A percentile compares a stretch with the other conserved stretches of the same genome.
phyloP scores from a whole-genome alignment of 64 coral and sea anemone genomes.

The Montipora foliosa region DNA sequence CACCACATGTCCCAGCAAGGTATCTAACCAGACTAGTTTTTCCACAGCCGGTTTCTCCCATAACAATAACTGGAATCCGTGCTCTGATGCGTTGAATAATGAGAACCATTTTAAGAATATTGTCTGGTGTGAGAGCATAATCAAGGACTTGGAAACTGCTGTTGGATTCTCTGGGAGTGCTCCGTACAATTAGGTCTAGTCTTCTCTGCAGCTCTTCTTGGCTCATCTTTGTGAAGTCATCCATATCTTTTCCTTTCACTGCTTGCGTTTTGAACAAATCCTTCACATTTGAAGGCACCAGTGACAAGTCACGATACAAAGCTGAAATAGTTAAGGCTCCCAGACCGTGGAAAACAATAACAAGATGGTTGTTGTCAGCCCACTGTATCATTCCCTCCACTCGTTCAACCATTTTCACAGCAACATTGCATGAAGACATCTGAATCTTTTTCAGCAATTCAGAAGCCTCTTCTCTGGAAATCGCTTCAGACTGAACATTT shows the following conservation, averaged over 20 bases:
- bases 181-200: slow-evolving; percentile 59
- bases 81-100: slow-evolving; percentile 91
- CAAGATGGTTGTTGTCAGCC: slow-evolving; percentile 72
- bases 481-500: slow-evolving; percentile 59
- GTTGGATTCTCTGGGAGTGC: slow-evolving; percentile 7
- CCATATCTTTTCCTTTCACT: slow-evolving; percentile 61
- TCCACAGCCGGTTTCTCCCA: slow-evolving; percentile 98
- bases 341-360: slow-evolving; percentile 74
- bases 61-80: slow-evolving; percentile 86
- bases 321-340: slow-evolving; percentile 77
- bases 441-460: slow-evolving; percentile 34
- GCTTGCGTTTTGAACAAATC: slow-evolving; percentile 85
- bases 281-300: slow-evolving; percentile 73
- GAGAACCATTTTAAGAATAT: slow-evolving; percentile 93
- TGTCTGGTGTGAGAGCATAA: slow-evolving; percentile 95
- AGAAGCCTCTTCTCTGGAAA: slow-evolving; percentile 11
- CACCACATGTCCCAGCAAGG: slow-evolving; percentile 80
- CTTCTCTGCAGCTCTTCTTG: slow-evolving; percentile 82
- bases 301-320: slow-evolving; percentile 60
- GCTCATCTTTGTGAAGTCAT: slow-evolving; percentile 66
- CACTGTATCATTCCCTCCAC: slow-evolving; percentile 84
- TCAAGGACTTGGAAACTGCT: background rate
- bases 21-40: slow-evolving; percentile 95
- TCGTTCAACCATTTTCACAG: slow-evolving; percentile 61
- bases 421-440: background rate